These are phyloP conservation scores for Xylocopa sonorina DNA, from an alignment of 1,140 invertebrate species.

Conservation along the genomic window DNA sequence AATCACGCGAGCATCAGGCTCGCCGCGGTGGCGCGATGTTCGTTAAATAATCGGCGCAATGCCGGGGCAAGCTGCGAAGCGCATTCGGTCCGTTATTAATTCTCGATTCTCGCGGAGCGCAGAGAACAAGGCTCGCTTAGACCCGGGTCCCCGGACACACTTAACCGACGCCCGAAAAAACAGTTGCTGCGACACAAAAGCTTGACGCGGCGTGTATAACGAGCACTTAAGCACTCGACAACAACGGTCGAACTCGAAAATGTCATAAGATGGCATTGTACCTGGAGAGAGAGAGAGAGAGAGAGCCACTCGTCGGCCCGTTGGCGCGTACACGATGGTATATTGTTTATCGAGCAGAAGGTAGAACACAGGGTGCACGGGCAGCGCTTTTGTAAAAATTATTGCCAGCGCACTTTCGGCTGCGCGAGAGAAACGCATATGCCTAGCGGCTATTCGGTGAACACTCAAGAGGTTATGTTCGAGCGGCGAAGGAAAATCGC, in stretches of 20 bases:
- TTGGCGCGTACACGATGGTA: conserved; percentile 80
- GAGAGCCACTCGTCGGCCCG: conserved; percentile 75
- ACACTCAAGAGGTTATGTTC: conserved; percentile 43
- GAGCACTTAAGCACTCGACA: conserved; percentile 74
- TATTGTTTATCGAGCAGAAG: conserved; percentile 78
- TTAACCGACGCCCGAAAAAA: conserved; percentile 59
- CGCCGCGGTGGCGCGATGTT: no score
- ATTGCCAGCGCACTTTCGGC: conserved; percentile 42
- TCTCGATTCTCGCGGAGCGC: not conserved
- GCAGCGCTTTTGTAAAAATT: conserved; percentile 67
- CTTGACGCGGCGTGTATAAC: conserved; percentile 64
- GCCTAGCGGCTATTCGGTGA: conserved; percentile 54
- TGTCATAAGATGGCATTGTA: conserved; percentile 78
- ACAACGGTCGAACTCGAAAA: conserved; percentile 77
- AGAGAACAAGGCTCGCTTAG: not conserved
- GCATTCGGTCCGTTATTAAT: conserved; percentile 29
- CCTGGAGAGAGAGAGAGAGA: no score
- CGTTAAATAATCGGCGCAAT: not conserved
- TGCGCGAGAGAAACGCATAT: conserved; percentile 37
- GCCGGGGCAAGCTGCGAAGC: not conserved
- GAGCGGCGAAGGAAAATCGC: conserved; percentile 45
- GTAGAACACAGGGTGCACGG: conserved; percentile 53
- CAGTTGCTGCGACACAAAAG: conserved; percentile 67
- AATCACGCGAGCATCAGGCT: not conserved
- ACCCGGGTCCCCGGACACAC: conserved; percentile 13